Base-by-base conservation (phyloP, 1,140 invertebrate species). In the Drosophila ananassae region DNA sequence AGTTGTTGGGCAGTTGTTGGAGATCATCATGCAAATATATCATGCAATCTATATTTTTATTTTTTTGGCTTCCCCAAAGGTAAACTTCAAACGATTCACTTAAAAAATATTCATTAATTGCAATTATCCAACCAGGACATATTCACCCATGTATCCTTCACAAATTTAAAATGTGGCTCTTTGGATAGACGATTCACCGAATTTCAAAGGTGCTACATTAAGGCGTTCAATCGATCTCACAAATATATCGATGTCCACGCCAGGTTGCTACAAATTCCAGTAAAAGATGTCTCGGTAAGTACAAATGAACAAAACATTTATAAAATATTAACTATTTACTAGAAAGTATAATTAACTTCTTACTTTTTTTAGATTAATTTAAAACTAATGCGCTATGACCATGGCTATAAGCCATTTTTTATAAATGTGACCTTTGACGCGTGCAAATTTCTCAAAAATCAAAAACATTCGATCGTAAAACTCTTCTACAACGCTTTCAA, bases 151-250 rank as follows among this genome's bases (percentile, higher is more conserved):
- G 48, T 83, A 10, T 44, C 66, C 2, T 83, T 83, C 5, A 84
- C 81, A 1, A 84, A 84, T 13, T n/a, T 84, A 0, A 85, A 80
- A 12, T 84, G 81, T 39, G 51, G 8, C 0, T 34, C 13, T 10
- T 1, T 2, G 2, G 56, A 73, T 17, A 24, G 13, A 0, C 46
- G 7, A 1, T 54, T 51, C 7, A 32, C 34, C 0, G 17, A 44
- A 0, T 67, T 77, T 4, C 1, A 55, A 8, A 30, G 59, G 10
- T 85, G 81, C 8, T 8, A 62, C 3, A 78, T 85, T 1, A 85
- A 80, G 46, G 77, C 77, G 0, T 63, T 84, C 2, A 85, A 85
- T 54, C 81, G 81, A 9, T 69, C 77, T 0, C 73, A 79, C 22
- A 84, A 85, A 12, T 84, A 77, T 12, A 48, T 84, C 0, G 57